Base-by-base conservation (phyloP, 1,140 invertebrate genomes). In the Cataglyphis hispanica region DNA sequence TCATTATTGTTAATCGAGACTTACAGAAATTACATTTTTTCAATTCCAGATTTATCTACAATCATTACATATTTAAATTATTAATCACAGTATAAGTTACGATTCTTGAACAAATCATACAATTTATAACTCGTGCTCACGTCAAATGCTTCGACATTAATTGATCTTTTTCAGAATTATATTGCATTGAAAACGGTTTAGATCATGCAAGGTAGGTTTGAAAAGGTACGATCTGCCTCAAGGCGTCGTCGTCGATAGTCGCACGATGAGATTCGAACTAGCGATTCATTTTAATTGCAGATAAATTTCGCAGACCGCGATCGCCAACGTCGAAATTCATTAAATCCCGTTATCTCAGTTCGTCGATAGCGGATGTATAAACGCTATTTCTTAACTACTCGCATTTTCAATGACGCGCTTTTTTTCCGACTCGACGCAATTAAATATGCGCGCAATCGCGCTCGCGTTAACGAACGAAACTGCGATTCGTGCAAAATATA, bases 251-350 rank as follows among this genome's bases (percentile, higher is more conserved):
- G 25, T 72, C 2, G 37, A 60, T 72, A 56, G 19, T 60, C 19
- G 78, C 19, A 25, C 67, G 34, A 58, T 53, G 78, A 83, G 37
- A 83, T 22, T 34, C 25, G 34, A 83, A 11, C 37, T 25, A 72
- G 66, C 25, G 66, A 81, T 72, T 72, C 37, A 67, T 72, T 83
- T 83, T 72, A 83, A 83, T 83, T 72, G 53, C 53, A 40, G 37
- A 72, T 83, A 53, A 40, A 72, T 83, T 83, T 83, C 25, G 67
- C 67, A 60, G 25, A 25, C 56, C 6, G 53, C 37, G 53, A 81
- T 60, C 53, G 25, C 67, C 78, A 61, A 43, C 67, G 53, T 72
- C 53, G 50, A 83, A 72, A 83, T 83, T 83, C 78, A 72, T 83
- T 83, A 83, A 72, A 19, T 43, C 3, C 53, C 37, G 53, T 70